Conservation (phyloP, 2,113 vertebrate species). For the Dromaius novaehollandiae region DNA sequence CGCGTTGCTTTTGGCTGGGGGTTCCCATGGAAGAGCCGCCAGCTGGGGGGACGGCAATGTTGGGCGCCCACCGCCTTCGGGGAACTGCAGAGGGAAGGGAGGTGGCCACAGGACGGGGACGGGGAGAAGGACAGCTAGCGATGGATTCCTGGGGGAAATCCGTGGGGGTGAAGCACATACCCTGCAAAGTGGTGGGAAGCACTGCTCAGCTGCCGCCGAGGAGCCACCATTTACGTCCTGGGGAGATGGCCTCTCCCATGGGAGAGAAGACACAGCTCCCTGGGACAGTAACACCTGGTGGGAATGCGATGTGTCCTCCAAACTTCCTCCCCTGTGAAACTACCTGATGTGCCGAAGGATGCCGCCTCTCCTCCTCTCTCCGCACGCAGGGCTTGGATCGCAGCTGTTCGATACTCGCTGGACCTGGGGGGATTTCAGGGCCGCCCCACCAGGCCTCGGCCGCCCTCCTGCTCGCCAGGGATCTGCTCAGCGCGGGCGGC, state of each 20-base stretch:
- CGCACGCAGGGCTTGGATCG: neutral
- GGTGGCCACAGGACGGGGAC: neutral
- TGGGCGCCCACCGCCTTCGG: no score
- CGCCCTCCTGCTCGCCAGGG: constrained; percentile 36
- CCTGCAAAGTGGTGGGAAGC: neutral
- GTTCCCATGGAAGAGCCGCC: neutral
- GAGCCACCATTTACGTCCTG: neutral
- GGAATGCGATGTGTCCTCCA: neutral
- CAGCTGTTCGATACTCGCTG: neutral
- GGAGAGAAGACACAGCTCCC: neutral
- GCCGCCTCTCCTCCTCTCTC: neutral
- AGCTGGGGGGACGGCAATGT: neutral
- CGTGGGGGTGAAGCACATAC: neutral
- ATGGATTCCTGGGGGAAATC: neutral
- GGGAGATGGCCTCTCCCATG: neutral
- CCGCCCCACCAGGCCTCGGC: neutral
- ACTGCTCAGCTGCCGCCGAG: neutral
- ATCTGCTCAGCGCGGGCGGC: constrained; percentile 29
- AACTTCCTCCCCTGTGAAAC: neutral
- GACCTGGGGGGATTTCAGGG: constrained; percentile 8
- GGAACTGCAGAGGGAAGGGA: neutral
- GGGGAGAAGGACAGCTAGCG: neutral
- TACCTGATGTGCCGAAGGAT: neutral
- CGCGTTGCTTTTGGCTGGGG: neutral
- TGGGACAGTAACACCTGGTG: neutral